Conservation (phyloP, 2,888 invertebrate genomes). For the Phengaris arion region DNA sequence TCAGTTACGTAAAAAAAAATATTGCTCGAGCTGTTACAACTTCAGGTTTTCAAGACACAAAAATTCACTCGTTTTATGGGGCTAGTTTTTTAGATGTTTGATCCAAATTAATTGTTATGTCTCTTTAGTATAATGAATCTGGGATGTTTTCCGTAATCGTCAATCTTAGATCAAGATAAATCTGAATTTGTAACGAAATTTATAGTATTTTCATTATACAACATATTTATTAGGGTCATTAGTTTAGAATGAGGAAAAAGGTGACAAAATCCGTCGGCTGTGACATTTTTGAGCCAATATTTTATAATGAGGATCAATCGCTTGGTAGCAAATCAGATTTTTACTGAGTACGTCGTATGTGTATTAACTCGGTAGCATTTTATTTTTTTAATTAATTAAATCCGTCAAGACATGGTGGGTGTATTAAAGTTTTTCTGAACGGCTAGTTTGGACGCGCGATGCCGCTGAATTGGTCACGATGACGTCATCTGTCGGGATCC, state of each 20-base stretch:
- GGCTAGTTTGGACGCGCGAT: too few species aligned
- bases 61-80: neutral
- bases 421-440: too few species aligned
- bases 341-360: too few species aligned
- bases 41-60: neutral
- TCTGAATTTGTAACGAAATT: constrained; percentile 14
- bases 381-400: too few species aligned
- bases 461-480: too few species aligned
- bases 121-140: constrained; percentile 5
- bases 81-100: constrained; percentile 3
- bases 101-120: constrained; percentile 9
- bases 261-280: constrained; percentile 13
- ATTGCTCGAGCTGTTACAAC: too few species aligned
- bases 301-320: neutral
- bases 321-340: too few species aligned
- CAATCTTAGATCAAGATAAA: constrained; percentile 14
- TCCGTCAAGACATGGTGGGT: too few species aligned
- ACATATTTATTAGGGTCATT: constrained; percentile 18
- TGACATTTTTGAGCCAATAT: neutral
- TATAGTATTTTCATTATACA: constrained; percentile 12
- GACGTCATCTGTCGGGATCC: too few species aligned
- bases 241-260: constrained; percentile 5
- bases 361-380: too few species aligned
- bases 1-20: too few species aligned
- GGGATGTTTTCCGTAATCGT: constrained; percentile 8